Evolutionary conservation across 2,888 invertebrate genomes (phyloP).

Genomic region (Papilio elwesi): DNA sequence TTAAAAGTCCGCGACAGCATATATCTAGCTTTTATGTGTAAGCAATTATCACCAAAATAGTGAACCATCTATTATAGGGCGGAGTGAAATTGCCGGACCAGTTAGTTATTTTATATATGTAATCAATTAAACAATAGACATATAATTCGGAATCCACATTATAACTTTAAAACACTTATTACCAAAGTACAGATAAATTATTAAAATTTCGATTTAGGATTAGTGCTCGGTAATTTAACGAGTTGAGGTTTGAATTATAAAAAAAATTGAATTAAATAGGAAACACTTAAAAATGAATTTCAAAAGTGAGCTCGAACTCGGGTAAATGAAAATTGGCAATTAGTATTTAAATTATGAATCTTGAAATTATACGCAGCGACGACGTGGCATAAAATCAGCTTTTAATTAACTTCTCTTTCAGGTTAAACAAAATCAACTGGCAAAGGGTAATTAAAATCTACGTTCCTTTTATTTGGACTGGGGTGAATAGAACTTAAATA

Average conservation of each 20-base stretch:
- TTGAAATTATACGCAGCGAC: slow-evolving; percentile 12
- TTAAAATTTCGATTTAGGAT: not conserved
- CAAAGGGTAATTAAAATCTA: slow-evolving; percentile 32
- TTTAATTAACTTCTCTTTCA: slow-evolving; percentile 37
- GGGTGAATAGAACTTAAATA: slow-evolving; percentile 23
- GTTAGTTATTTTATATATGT: not conserved
- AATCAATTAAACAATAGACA: not conserved
- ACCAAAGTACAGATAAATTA: not conserved
- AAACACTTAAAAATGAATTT: slow-evolving; percentile 18
- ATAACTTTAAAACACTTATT: not conserved
- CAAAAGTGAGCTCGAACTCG: slow-evolving; percentile 4
- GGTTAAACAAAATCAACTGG: slow-evolving; percentile 32
- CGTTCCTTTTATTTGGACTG: slow-evolving; percentile 25
- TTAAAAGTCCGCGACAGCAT: too few species aligned
- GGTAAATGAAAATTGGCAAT: slow-evolving; percentile 35
- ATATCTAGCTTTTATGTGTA: too few species aligned
- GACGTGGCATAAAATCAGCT: slow-evolving; percentile 32
- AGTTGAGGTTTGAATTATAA: slow-evolving; percentile 14
- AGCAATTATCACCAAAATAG: too few species aligned
- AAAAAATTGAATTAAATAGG: slow-evolving; percentile 2
- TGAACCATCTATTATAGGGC: too few species aligned
- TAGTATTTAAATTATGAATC: slow-evolving; percentile 33
- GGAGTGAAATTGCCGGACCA: too few species aligned
- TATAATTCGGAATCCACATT: not conserved
- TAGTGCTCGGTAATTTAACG: slow-evolving; percentile 7